phyloP scores from a whole-genome alignment of 1,140 invertebrate species.

The Glomeris maerens region DNA sequence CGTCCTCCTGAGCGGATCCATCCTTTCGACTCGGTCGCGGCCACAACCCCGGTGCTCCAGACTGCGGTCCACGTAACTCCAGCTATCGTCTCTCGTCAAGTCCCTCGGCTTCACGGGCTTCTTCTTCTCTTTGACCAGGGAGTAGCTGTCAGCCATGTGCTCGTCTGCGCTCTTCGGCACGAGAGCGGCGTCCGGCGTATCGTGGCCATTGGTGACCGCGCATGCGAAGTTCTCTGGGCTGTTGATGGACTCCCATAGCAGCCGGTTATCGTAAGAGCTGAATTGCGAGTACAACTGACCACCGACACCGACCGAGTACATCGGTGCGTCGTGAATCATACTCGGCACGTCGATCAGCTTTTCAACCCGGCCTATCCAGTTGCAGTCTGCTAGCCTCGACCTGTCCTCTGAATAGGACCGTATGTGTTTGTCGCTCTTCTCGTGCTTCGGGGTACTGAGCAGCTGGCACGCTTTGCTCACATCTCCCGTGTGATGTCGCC shows the following conservation, averaged over 20 bases:
- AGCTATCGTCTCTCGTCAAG: neutral
- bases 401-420: neutral
- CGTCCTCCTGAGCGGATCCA: neutral
- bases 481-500: neutral
- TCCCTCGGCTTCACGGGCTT: neutral
- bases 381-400: neutral
- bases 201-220: neutral
- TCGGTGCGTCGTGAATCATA: neutral
- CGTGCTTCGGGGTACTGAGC: neutral
- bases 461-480: neutral
- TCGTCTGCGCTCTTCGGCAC: neutral
- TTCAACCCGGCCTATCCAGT: neutral
- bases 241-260: neutral
- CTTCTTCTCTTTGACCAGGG: neutral
- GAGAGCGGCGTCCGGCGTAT: neutral
- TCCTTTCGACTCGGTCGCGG: neutral
- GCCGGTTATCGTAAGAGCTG: neutral
- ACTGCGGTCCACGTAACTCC: neutral
- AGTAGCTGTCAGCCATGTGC: neutral
- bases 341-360: neutral
- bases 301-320: neutral
- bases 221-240: neutral
- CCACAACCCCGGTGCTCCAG: neutral
- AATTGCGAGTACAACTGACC: neutral
- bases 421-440: neutral